Conservation (phyloP, 2,888 invertebrate genomes). For the Alsophila aescularia region DNA sequence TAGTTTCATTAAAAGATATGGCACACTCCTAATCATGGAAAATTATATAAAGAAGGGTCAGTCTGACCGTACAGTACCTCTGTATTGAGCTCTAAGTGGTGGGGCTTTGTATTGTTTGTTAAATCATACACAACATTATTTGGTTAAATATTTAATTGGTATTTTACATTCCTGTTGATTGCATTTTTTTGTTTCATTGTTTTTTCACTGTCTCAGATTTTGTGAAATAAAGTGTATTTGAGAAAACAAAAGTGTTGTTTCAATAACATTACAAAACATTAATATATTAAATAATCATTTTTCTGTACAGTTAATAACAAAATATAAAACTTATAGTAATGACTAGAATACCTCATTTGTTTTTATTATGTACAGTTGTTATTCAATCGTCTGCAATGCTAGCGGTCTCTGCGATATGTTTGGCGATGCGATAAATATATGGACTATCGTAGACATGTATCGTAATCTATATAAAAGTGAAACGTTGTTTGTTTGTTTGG, state of each 20-base stretch:
- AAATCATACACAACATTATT: slow-evolving; percentile 56
- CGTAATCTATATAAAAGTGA: too few species aligned
- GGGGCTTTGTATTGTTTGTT: slow-evolving; percentile 46
- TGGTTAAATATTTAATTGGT: slow-evolving; percentile 74
- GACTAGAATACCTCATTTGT: slow-evolving; percentile 74
- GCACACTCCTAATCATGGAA: background rate
- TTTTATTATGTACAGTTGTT: slow-evolving; percentile 27
- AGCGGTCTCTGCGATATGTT: too few species aligned
- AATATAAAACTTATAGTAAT: slow-evolving; percentile 58
- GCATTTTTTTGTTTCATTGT: slow-evolving; percentile 49
- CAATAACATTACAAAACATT: slow-evolving; percentile 36
- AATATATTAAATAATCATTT: slow-evolving; percentile 47
- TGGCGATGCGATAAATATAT: too few species aligned
- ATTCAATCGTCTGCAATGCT: slow-evolving; percentile 14
- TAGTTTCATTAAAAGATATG: slow-evolving; percentile 4
- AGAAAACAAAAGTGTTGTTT: slow-evolving; percentile 56
- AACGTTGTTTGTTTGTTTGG: too few species aligned
- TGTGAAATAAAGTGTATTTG: slow-evolving; percentile 67
- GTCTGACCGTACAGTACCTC: background rate
- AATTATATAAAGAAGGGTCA: slow-evolving; percentile 2
- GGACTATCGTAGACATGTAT: too few species aligned
- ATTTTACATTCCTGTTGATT: slow-evolving; percentile 72
- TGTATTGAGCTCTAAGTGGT: slow-evolving; percentile 5
- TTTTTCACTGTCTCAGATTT: slow-evolving; percentile 53
- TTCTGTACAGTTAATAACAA: slow-evolving; percentile 51